Conservation (phyloP, 1,140 invertebrate species). For the Temnothorax longispinosus region DNA sequence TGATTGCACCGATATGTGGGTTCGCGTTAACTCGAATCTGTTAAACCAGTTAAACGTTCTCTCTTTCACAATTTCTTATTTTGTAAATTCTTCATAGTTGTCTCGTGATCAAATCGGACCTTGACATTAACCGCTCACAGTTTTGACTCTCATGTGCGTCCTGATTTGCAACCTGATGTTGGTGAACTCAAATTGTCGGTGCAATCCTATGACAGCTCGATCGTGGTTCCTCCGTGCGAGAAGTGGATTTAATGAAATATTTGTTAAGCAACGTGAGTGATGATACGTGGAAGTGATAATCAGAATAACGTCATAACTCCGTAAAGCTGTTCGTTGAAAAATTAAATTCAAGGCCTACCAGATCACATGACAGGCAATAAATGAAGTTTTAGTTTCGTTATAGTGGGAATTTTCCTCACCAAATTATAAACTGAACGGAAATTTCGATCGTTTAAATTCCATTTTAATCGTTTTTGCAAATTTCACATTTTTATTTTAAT, state of each 20-base stretch:
- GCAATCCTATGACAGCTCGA: not conserved
- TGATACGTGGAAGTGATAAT: not conserved
- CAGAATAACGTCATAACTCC: not conserved
- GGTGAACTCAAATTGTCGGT: not conserved
- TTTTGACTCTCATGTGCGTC: not conserved
- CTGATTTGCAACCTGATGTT: not conserved
- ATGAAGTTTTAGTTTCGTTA: not conserved
- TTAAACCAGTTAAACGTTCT: not conserved
- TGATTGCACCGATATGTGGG: not conserved
- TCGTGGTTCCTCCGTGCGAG: not conserved
- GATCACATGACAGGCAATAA: not conserved
- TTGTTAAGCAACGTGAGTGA: constrained; percentile 5
- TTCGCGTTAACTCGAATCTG: not conserved
- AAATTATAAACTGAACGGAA: not conserved
- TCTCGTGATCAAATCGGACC: not conserved
- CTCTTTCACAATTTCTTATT: too few species aligned
- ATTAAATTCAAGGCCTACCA: not conserved
- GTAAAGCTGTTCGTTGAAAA: not conserved
- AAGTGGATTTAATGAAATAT: not conserved
- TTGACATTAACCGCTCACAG: not conserved
- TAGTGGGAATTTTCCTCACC: not conserved
- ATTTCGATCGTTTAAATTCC: not conserved
- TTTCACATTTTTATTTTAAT: not conserved
- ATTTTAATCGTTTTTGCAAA: not conserved
- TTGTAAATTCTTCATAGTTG: not conserved